These are phyloP conservation scores for Lamprologus sp. DNA, from an alignment of 2,113 vertebrate species.

Conservation along the genomic window DNA sequence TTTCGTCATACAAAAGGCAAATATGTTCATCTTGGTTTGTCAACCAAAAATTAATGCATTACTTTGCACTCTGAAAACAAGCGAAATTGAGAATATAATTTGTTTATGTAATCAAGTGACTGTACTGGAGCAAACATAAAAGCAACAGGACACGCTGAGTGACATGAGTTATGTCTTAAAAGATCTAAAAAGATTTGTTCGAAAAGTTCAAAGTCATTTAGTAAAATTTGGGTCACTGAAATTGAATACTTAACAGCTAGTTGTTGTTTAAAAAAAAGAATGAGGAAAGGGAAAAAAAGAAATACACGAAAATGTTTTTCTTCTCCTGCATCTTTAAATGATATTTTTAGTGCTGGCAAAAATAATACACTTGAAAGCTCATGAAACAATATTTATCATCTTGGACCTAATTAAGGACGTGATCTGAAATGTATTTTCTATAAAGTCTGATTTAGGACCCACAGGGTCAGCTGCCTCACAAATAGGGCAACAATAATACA, in stretches of 20 bases:
- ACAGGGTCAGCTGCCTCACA: slow-evolving; percentile 54
- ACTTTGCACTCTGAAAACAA: slow-evolving; percentile 20
- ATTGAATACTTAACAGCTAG: slow-evolving; percentile 35
- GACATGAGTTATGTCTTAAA: neutral
- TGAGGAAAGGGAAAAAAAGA: slow-evolving; percentile 3
- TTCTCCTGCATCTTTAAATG: slow-evolving; percentile 39
- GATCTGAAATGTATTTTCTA: slow-evolving; percentile 46
- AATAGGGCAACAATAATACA: slow-evolving; percentile 52
- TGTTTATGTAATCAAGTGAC: slow-evolving; percentile 50
- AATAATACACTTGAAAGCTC: slow-evolving; percentile 34
- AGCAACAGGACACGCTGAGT: neutral
- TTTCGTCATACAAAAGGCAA: neutral
- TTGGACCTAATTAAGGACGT: slow-evolving; percentile 58
- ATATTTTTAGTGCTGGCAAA: slow-evolving; percentile 10
- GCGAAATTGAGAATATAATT: slow-evolving; percentile 42
- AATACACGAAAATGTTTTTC: slow-evolving; percentile 20
- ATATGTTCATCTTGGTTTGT: neutral
- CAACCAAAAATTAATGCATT: neutral
- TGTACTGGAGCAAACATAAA: slow-evolving; percentile 2
- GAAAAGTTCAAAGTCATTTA: slow-evolving; percentile 65
- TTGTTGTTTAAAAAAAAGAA: slow-evolving; percentile 39
- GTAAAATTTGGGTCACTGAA: neutral
- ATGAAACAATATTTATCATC: slow-evolving; percentile 37
- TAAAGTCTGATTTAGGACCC: slow-evolving; percentile 38
- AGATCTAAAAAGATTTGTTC: slow-evolving; percentile 38